These are phyloP conservation scores for Incurvaria masculella DNA, from an alignment of 2,888 invertebrate species.

Conservation along the genomic window DNA sequence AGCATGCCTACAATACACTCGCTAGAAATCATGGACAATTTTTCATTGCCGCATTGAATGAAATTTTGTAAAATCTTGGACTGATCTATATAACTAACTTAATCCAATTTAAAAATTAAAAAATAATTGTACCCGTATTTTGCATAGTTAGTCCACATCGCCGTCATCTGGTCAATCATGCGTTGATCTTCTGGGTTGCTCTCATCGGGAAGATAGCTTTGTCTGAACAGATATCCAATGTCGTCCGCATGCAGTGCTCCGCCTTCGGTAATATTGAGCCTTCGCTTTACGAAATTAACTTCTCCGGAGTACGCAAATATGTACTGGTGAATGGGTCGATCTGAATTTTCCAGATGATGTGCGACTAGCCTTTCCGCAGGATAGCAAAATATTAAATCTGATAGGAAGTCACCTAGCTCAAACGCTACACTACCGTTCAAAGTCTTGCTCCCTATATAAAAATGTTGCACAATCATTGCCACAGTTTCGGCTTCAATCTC, in stretches of 20 bases:
- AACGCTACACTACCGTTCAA: constrained; percentile 17
- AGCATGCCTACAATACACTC: too few relatives aligned
- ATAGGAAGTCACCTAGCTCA: constrained; percentile 24
- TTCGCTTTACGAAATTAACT: constrained; percentile 20
- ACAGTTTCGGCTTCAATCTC: constrained; percentile 8
- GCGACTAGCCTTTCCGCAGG: constrained; percentile 25
- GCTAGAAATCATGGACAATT: too few relatives aligned
- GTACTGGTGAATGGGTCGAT: constrained; percentile 26
- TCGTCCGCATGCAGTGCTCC: constrained; percentile 31
- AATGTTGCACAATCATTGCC: constrained; percentile 19
- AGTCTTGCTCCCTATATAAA: constrained; percentile 28
- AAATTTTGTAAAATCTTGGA: too few relatives aligned
- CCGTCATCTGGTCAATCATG: constrained; percentile 29
- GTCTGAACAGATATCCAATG: constrained; percentile 28
- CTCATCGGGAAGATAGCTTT: constrained; percentile 10
- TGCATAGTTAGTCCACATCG: constrained; percentile 38
- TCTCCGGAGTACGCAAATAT: constrained; percentile 29
- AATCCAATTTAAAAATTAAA: constrained; percentile 4
- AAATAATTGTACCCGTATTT: constrained; percentile 28
- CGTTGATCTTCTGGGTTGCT: constrained; percentile 24
- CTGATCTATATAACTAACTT: too few relatives aligned
- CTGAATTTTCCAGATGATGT: constrained; percentile 22
- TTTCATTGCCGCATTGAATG: too few relatives aligned
- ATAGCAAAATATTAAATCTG: constrained; percentile 27
- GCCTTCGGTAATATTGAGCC: constrained; percentile 17